Conservation (phyloP, 2,113 vertebrate species). For the Baryphthengus martii region DNA sequence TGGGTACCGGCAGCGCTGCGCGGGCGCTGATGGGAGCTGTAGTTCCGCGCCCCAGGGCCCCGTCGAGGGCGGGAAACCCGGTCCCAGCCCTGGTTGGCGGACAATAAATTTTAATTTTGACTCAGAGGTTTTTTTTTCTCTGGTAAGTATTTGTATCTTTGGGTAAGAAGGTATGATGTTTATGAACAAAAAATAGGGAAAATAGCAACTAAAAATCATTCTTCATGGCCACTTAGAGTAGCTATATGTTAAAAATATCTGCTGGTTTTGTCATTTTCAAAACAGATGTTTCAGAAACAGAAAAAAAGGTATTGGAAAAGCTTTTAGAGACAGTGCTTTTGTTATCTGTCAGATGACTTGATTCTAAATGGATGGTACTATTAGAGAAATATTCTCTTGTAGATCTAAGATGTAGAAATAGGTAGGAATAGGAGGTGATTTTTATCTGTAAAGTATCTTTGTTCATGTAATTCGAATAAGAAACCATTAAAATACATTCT, state of each 20-base stretch:
- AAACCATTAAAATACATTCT: not conserved
- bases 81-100: no score
- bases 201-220: not conserved
- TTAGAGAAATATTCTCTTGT: not conserved
- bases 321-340: not conserved
- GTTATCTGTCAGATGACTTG: not conserved
- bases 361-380: not conserved
- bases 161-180: not conserved
- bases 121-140: not conserved
- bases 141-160: not conserved
- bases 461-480: not conserved
- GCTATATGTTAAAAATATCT: not conserved
- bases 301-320: not conserved
- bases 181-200: not conserved
- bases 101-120: not conserved
- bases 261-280: not conserved
- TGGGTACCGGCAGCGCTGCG: no score
- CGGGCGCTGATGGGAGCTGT: no score
- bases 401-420: not conserved
- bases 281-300: not conserved
- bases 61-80: no score
- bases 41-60: no score
- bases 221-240: not conserved
- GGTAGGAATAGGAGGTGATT: not conserved
- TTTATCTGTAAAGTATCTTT: not conserved